A percentile compares a stretch with the other conserved stretches of the same genome.
These are phyloP conservation scores for Hozukius guyotensis DNA, from an alignment of 2,797 vertebrate species.

Conservation along the genomic window DNA sequence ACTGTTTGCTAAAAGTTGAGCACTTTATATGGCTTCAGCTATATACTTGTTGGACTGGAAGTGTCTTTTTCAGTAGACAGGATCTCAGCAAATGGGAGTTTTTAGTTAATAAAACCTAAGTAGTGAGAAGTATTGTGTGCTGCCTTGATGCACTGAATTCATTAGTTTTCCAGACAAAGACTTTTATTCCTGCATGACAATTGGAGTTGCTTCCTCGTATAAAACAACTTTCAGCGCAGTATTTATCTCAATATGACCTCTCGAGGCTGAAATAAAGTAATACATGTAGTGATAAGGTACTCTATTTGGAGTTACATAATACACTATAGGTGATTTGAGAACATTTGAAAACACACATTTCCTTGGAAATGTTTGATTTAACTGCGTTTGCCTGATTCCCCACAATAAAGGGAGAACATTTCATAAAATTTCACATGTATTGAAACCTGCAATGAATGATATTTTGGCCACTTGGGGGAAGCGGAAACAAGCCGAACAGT, in stretches of 20 bases:
- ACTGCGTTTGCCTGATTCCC: not conserved
- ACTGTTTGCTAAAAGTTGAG: constrained; percentile 30
- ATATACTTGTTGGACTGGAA: constrained; percentile 28
- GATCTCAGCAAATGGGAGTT: constrained; percentile 57
- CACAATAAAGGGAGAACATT: not conserved
- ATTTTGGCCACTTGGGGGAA: not conserved
- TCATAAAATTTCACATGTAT: not conserved
- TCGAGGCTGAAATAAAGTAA: constrained; percentile 23
- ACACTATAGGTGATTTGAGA: not conserved
- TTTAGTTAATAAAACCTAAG: constrained; percentile 54
- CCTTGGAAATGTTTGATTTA: not conserved
- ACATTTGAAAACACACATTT: not conserved
- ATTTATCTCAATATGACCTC: constrained; percentile 54
- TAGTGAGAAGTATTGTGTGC: constrained; percentile 49
- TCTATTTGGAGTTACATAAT: not conserved
- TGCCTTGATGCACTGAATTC: constrained; percentile 41
- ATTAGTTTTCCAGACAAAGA: constrained; percentile 76
- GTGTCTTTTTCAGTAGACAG: constrained; percentile 26
- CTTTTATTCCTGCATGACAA: constrained; percentile 63
- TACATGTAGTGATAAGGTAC: constrained; percentile 11
- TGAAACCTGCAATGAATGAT: not conserved
- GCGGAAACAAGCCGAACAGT: too few species aligned
- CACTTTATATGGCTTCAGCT: constrained; percentile 31
- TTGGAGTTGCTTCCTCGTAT: constrained; percentile 49
- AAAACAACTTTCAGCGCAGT: constrained; percentile 38